phyloP scores from a whole-genome alignment of 2,113 vertebrate species.

The Dasyurus viverrinus region DNA sequence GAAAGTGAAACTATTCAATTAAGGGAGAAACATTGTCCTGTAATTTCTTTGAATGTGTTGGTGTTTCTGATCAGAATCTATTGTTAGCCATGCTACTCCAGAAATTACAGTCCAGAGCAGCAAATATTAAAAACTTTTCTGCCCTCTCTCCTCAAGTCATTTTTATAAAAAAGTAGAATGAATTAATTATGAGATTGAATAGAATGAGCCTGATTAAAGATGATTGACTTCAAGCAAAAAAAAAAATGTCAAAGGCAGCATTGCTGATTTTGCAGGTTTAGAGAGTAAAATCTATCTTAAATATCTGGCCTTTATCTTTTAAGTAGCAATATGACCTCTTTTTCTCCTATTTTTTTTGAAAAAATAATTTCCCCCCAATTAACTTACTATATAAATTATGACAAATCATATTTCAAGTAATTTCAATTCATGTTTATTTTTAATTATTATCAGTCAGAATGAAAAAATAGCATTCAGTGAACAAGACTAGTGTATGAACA shows the following conservation, averaged over 20 bases:
- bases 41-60: background rate
- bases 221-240: conserved; percentile 2
- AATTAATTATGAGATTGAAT: background rate
- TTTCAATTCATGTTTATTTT: background rate
- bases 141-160: background rate
- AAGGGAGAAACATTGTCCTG: background rate
- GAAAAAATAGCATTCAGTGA: background rate
- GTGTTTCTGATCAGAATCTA: background rate
- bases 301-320: background rate
- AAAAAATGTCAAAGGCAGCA: background rate
- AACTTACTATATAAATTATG: background rate
- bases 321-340: background rate
- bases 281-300: background rate
- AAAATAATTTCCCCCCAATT: background rate
- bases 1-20: background rate
- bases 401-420: background rate
- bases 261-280: background rate
- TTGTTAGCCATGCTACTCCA: background rate
- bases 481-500: background rate
- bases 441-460: background rate
- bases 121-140: background rate
- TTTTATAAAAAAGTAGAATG: conserved; percentile 40
- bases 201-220: background rate
- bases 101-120: conserved; percentile 23
- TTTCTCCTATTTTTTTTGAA: conserved; percentile 14